Base-by-base conservation (phyloP, 2,797 vertebrate species). In the Argyrosomus regius region DNA sequence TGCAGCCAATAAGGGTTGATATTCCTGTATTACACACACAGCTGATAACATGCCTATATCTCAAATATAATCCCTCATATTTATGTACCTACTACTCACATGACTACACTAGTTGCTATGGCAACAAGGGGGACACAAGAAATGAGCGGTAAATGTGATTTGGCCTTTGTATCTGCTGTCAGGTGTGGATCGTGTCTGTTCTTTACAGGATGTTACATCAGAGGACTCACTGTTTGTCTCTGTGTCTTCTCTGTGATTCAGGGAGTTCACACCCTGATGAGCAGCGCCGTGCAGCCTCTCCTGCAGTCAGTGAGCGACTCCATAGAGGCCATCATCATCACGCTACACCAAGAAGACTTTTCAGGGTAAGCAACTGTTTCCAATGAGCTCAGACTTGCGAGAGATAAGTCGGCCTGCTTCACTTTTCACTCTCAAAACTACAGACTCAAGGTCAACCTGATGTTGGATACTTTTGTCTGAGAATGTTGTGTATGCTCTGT, bases 271-370 rank as follows among this genome's bases (percentile, higher is more conserved):
- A 92, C 91, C 78, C 95, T 99, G 64, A 99, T 99, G 98, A 95
- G 92, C 81, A 96, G 85, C 17, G 97, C 98, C 1, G 93, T 99
- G 59, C 97, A 97, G 81, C 98, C 97, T 0, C 93, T 99, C 3
- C 93, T 99, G 69, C 97, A 95, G 90, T 99, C 98, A 0, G 97
- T 99, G 45, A 96, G 94, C 2, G 97, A 99, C 87, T 98, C 98
- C 3, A 92, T 99, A n/a, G 97, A 99, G 87, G 98, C 98, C 87
- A 99, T 99, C 88, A 97, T 99, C 91, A 97, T 99, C 92, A 99
- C 98, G 0, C 95, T 99, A 92, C 98, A 99, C 85, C 98, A 98
- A 76, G 98, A 99, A 83, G 98, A 99, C 87, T 99, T 99, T 86
- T 97, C 97, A 82, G 97, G 97, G 98, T 88, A 3, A 68, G 82